A percentile compares a stretch with the other conserved stretches of the same genome.
phyloP scores from a whole-genome alignment of 2,888 invertebrate genomes.

The Morpho helenor region DNA sequence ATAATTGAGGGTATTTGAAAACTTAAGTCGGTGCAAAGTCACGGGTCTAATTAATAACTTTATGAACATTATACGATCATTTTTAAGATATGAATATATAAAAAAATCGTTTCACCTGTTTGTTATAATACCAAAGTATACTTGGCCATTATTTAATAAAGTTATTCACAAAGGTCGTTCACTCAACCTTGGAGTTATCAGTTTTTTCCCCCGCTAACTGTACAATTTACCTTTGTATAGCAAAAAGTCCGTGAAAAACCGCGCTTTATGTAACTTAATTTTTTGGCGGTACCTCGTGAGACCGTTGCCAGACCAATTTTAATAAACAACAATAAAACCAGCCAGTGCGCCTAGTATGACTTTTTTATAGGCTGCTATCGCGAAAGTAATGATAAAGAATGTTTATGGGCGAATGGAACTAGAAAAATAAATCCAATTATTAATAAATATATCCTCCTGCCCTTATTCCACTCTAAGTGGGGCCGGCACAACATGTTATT shows the following conservation, averaged over 20 bases:
- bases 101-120: not conserved
- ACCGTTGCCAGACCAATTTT: conserved; percentile 20
- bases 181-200: conserved; percentile 29
- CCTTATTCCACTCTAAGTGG: too few species aligned
- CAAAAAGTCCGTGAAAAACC: conserved; percentile 9
- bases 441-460: too few species aligned
- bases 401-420: too few species aligned
- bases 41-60: too few species aligned
- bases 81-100: not conserved
- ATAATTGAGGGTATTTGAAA: too few species aligned
- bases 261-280: conserved; percentile 10
- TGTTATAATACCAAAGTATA: not conserved
- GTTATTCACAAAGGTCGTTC: conserved; percentile 23
- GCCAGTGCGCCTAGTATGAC: conserved; percentile 5
- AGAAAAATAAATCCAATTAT: too few species aligned
- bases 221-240: conserved; percentile 6
- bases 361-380: not conserved
- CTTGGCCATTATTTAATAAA: conserved; percentile 10
- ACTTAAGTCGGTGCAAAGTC: too few species aligned
- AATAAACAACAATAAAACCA: conserved; percentile 18
- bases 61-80: not conserved
- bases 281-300: conserved; percentile 17
- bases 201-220: conserved; percentile 12
- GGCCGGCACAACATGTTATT: too few species aligned
- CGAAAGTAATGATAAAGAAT: not conserved